Evolutionary conservation across 2,888 invertebrate genomes (phyloP), one percentile per base, ranked within the genome.

Genomic region (Phanerotoma sp.): DNA sequence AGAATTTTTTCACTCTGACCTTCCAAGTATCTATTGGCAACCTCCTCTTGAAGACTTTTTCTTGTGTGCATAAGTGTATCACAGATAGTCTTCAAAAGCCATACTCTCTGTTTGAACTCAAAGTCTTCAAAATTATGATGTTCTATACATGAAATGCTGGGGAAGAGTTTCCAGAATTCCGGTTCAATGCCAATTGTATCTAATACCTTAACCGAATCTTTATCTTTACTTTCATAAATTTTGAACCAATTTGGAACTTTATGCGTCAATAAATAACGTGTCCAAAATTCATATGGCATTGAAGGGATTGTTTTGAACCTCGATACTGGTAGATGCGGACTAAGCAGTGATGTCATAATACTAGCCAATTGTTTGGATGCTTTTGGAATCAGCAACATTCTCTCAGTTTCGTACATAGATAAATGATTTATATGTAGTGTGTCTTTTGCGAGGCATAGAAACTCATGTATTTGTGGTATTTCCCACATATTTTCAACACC

Each of bases 231-330:
- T 44, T 77, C 70, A 63, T 79, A 80, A 35, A 77, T 64, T 64
- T 80, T 81, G 68, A 81, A 83, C 83, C 83, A 84, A 16, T 71
- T 66, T 20, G 75, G 70, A 20, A 82, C 70, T 62, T 79, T 80
- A 50, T 75, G 71, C 20, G 73, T 66, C 37, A 84, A 70, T 58
- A 80, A 79, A 7, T 38, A 37, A 42, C 77, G 75, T 22, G 80
- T 80, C 83, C 84, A 84, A 48, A 82, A 78, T 57, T 75, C 74
- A 65, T 83, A 84, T 4, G 84, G 82, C 83, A 84, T 83, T 25
- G 80, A 70, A 22, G 80, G 81, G 58, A 79, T 74, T 64, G 74
- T 77, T 44, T 78, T 78, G 50, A 81, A 60, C 58, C 77, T 78
- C 11, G 70, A 57, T 66, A 77, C 74, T 41, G 69, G 66, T 30